phyloP scores from a whole-genome alignment of 2,888 invertebrate species.

The Chymomyza caudatula region DNA sequence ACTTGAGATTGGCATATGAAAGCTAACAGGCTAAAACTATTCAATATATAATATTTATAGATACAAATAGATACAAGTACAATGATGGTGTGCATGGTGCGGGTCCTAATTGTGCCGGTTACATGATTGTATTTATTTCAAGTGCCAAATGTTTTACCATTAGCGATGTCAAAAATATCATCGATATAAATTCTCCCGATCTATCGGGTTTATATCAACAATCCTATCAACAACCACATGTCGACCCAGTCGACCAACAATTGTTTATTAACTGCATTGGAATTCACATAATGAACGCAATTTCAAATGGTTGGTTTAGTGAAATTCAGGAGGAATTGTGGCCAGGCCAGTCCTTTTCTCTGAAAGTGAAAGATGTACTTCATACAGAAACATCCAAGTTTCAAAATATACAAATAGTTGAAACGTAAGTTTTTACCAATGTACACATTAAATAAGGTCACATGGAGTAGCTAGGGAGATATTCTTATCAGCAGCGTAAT shows the following conservation, averaged over 20 bases:
- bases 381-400: conserved; percentile 88
- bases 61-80: too few relatives aligned
- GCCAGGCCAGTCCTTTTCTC: conserved; percentile 93
- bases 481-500: background rate
- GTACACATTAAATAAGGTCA: background rate
- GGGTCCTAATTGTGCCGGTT: too few relatives aligned
- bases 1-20: too few relatives aligned
- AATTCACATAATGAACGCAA: conserved; percentile 81
- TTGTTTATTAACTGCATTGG: background rate
- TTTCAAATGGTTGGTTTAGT: conserved; percentile 93
- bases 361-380: conserved; percentile 89
- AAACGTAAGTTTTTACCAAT: conserved; percentile 82
- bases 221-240: background rate
- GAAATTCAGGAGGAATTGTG: conserved; percentile 92
- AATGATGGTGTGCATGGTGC: too few relatives aligned
- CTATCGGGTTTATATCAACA: background rate
- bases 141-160: too few relatives aligned
- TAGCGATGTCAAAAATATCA: background rate
- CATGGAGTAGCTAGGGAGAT: background rate
- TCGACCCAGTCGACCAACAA: too few relatives aligned
- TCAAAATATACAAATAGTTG: conserved; percentile 90
- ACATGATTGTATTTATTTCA: too few relatives aligned
- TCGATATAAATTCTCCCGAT: background rate
- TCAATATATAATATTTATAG: too few relatives aligned
- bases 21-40: too few relatives aligned